Conservation (phyloP, 64 coral and sea anemone genomes). For the Montipora sp. region DNA sequence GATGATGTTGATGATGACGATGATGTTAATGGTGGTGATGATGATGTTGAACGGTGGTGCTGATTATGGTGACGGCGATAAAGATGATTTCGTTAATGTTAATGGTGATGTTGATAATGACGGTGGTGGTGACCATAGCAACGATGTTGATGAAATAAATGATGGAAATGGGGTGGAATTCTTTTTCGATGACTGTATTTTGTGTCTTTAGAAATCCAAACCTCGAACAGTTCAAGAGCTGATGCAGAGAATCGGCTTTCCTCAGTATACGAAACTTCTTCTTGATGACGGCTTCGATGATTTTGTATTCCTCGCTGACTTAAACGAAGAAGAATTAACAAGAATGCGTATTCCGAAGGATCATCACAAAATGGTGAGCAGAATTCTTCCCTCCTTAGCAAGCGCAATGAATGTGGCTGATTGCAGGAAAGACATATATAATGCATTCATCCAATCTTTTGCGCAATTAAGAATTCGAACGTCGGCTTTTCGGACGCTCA, state of each 20-base stretch:
- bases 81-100: no score
- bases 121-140: background rate
- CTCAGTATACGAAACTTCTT: constrained; percentile 42
- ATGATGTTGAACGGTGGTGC: no score
- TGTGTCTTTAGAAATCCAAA: constrained; percentile 22
- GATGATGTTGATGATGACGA: no score
- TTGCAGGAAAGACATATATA: no score
- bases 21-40: no score
- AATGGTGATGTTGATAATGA: no score
- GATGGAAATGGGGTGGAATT: background rate
- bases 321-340: constrained; percentile 56
- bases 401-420: background rate
- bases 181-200: background rate
- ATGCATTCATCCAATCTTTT: no score
- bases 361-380: constrained; percentile 55
- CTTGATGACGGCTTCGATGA: constrained; percentile 53
- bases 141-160: background rate
- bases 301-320: constrained; percentile 56
- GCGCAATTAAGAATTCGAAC: no score
- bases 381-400: background rate
- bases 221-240: constrained; percentile 60
- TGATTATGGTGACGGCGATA: no score
- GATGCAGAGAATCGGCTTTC: constrained; percentile 66
- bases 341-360: constrained; percentile 10
- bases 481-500: no score